Conservation (phyloP, 53 echinoderm and acorn worm genomes). For the Echinarachnius parma region DNA sequence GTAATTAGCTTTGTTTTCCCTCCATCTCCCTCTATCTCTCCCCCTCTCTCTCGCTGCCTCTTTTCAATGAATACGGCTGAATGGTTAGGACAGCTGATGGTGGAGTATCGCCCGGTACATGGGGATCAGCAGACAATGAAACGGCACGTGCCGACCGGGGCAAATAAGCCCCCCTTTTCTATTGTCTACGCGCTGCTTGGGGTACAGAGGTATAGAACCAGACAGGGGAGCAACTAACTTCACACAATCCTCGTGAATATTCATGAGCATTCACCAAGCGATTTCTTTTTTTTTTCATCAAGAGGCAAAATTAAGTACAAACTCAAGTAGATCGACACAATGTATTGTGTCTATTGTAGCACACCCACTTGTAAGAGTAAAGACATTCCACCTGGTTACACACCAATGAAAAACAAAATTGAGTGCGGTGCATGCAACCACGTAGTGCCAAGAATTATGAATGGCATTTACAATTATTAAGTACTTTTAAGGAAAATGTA, state of each 20-base stretch:
- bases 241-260: not conserved
- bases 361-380: not conserved
- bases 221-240: slow-evolving; percentile 18
- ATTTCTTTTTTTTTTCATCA: too few relatives aligned
- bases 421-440: not conserved
- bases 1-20: slow-evolving; percentile 28
- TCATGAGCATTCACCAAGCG: slow-evolving; percentile 26
- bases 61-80: too few relatives aligned
- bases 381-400: not conserved
- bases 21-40: too few relatives aligned
- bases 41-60: too few relatives aligned
- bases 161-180: slow-evolving; percentile 8
- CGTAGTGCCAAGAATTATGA: too few relatives aligned
- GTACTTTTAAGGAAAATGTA: too few relatives aligned
- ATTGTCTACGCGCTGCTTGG: too few relatives aligned
- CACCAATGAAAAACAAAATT: not conserved
- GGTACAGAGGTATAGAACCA: too few relatives aligned
- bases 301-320: too few relatives aligned
- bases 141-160: slow-evolving; percentile 32
- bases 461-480: too few relatives aligned
- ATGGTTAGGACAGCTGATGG: slow-evolving; percentile 50
- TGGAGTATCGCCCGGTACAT: slow-evolving; percentile 26
- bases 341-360: too few relatives aligned
- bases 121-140: slow-evolving; percentile 27
- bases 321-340: too few relatives aligned